Base-by-base conservation (phyloP, 2,797 vertebrate species). In the Poeciliopsis paucimaculata region DNA sequence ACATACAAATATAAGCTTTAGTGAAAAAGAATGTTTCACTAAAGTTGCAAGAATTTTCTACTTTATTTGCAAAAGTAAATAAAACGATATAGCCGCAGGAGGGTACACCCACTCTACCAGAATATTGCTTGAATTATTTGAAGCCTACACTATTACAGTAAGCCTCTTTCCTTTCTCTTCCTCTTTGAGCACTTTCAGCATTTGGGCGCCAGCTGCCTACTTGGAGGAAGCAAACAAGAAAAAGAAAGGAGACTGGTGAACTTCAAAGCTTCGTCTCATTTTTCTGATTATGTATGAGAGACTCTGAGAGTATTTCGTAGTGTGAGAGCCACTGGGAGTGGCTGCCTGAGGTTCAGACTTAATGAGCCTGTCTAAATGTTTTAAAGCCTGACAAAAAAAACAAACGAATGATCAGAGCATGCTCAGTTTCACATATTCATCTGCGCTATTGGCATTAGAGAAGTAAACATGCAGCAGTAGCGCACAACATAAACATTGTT, bases 291-390 rank as follows among this genome's bases (percentile, higher is more conserved):
- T 89, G 84, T 92, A 89, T 87, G 88, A 89, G 84, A 86, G 84
- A 86, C 75, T 89, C 41, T 4, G 79, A 85, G 87, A 90, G 79
- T 87, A 74, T 91, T 92, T 92, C 82, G 92, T 91, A 85, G 88
- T 82, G 89, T 82, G 76, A 78, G 84, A 88, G 90, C 88, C 82
- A 89, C 87, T 88, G 89, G 89, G 87, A 93, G 88, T 81, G 62
- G 89, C 92, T 87, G 92, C 92, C 90, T 78, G 85, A 87, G 90
- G 93, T 93, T 84, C 53, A 26, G 88, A 89, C 90, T 90, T 94
- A 94, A 95, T 94, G 93, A 94, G 92, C 84, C 88, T 88, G 92
- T 75, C 91, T 89, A 84, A 91, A 91, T 91, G 89, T 93, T 94
- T 92, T 84, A 91, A 85, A 88, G 88, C 72, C 79, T 87, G 87